A percentile compares a stretch with the other conserved stretches of the same genome.
Conservation (phyloP, 2,888 invertebrate species). For the Brenthis ino region DNA sequence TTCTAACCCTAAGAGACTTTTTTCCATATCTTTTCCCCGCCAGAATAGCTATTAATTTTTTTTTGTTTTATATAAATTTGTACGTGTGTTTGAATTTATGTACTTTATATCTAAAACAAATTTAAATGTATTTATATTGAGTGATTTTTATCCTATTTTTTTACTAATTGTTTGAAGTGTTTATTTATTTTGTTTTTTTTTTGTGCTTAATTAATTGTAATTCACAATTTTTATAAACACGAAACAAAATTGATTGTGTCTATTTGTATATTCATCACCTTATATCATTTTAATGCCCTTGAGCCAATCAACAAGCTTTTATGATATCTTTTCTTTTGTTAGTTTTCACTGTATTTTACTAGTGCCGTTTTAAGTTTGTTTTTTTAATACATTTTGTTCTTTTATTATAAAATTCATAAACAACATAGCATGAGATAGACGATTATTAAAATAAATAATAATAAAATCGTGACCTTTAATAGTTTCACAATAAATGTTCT, state of each 20-base stretch:
- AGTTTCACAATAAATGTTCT: too few species aligned
- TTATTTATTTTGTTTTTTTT: slow-evolving; percentile 30
- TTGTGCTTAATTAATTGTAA: slow-evolving; percentile 2
- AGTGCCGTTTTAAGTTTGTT: neutral
- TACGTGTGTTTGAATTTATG: too few species aligned
- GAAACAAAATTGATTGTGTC: neutral
- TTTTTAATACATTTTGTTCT: neutral
- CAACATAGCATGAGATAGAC: too few species aligned
- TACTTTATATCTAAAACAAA: too few species aligned
- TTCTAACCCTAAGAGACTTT: too few species aligned
- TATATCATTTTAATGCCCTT: neutral
- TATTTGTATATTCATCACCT: neutral
- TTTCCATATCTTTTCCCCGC: too few species aligned
- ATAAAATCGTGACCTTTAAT: too few species aligned
- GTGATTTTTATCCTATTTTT: neutral
- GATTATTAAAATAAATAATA: too few species aligned
- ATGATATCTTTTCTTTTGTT: neutral
- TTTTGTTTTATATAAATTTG: too few species aligned
- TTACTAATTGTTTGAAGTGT: slow-evolving; percentile 25
- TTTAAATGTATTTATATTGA: too few species aligned
- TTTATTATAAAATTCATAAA: neutral
- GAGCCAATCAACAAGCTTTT: neutral
- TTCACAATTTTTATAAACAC: neutral
- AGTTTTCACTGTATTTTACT: neutral
- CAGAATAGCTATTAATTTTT: too few species aligned